Percentiles rank a stretch among this genome's conserved stretches.
Evolutionary conservation across 2,113 vertebrate genomes (phyloP).

Genomic region (Phoenicopterus ruber): DNA sequence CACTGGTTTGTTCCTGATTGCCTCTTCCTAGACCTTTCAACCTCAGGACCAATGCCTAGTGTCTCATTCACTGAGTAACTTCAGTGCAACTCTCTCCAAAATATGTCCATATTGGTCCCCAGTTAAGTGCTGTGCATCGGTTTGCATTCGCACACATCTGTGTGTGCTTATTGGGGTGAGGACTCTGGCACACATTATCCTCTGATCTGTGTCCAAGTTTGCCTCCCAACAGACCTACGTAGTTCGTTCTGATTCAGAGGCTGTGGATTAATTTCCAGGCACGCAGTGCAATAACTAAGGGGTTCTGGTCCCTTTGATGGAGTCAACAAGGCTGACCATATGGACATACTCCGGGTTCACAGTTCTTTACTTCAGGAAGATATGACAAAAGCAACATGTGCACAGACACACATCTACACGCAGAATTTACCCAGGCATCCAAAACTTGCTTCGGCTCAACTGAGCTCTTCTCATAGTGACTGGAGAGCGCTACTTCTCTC

Average conservation of each 20-base stretch:
- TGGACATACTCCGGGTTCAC: neutral
- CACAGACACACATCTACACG: neutral
- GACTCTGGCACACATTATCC: neutral
- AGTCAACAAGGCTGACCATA: neutral
- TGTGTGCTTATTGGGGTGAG: neutral
- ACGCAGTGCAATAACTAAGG: neutral
- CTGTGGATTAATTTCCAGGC: neutral
- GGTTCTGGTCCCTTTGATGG: accelerated
- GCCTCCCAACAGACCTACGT: neutral
- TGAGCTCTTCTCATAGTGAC: neutral
- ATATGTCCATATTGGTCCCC: neutral
- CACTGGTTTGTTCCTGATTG: neutral
- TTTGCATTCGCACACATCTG: neutral
- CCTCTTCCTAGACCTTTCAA: neutral
- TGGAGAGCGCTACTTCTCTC: neutral
- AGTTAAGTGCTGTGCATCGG: neutral
- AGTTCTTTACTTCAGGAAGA: neutral
- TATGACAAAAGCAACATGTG: neutral
- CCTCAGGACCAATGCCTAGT: neutral
- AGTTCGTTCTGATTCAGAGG: neutral
- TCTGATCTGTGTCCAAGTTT: neutral
- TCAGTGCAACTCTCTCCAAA: neutral
- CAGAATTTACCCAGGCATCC: neutral
- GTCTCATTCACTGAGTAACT: neutral
- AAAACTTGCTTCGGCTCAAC: neutral